Evolutionary conservation across 37 sponge, comb jelly and placozoan species (phyloP), one percentile per base, ranked within the genome.

Genomic region (Ephydatia muelleri): DNA sequence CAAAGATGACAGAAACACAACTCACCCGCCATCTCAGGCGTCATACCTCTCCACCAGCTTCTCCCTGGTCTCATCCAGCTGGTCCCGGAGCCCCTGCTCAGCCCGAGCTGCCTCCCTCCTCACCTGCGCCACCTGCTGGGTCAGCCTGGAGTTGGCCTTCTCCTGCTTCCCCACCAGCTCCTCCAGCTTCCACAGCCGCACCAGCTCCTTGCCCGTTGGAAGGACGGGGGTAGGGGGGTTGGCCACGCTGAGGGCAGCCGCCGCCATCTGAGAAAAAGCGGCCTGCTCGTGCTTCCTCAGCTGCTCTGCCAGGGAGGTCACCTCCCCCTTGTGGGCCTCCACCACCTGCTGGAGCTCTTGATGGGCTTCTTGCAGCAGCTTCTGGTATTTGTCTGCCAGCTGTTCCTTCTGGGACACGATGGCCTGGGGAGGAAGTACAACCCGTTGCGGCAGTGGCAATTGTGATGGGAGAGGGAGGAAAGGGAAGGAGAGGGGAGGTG

Each of bases 341-440:
- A 37, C 38, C 38, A 73, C 25, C 5, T 2, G 27, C 34, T 90
- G 85, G 0, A 80, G 79, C 73, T 90, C 90, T 29, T 34, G 11
- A 32, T 84, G 40, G 28, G 88, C 79, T 48, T 90, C 72, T 78
- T 91, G 85, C 26, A 94, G 40, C 30, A 94, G 82, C 12, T 33
- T 29, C 70, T 88, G 91, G 68, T 94, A 94, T 69, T 88, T 90
- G 5, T 82, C 83, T 28, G 77, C 82, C 66, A 70, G 65, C 35
- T 37, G 3, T 65, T 94, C 94, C 49, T 94, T 94, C 76, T 91
- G 89, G 0, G 28, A 28, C 6, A 91, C 57, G 22, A 85, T 81
- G 38, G 72, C 33, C 94, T 94, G 70, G 5, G n/a, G n/a, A n/a
- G n/a, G n/a, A n/a, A n/a, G n/a, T n/a, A n/a, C n/a, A n/a, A n/a